Conservation (phyloP, 2,113 vertebrate genomes). For the Ellobius talpinus region DNA sequence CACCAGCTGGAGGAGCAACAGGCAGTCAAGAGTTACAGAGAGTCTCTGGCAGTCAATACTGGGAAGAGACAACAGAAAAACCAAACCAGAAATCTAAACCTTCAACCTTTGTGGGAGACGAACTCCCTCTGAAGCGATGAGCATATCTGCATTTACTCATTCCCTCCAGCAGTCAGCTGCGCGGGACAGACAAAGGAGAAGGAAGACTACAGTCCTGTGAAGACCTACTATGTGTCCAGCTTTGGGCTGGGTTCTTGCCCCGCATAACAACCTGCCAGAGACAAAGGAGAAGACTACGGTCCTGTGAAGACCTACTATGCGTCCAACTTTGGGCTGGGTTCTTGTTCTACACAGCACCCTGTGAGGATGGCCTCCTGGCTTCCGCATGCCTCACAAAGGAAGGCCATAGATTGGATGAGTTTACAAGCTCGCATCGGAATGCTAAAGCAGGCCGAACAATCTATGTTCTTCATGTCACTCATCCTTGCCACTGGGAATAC, state of each 20-base stretch:
- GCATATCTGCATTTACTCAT: not conserved
- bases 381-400: not conserved
- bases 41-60: not conserved
- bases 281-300: not conserved
- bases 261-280: not conserved
- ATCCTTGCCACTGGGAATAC: not conserved
- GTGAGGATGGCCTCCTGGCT: not conserved
- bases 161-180: not conserved
- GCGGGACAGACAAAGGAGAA: not conserved
- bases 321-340: not conserved
- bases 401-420: not conserved
- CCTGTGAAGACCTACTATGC: accelerated
- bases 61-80: not conserved
- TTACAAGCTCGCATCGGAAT: not conserved
- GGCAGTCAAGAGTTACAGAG: not conserved
- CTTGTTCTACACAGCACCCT: not conserved
- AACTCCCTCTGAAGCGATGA: not conserved
- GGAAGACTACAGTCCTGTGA: not conserved
- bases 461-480: not conserved
- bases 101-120: not conserved
- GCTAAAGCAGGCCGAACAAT: not conserved
- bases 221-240: not conserved
- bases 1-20: accelerated
- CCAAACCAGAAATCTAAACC: not conserved
- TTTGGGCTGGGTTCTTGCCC: no score